Evolutionary conservation across 2,888 invertebrate species (phyloP).

Genomic region (Rhabditophanes sp.): DNA sequence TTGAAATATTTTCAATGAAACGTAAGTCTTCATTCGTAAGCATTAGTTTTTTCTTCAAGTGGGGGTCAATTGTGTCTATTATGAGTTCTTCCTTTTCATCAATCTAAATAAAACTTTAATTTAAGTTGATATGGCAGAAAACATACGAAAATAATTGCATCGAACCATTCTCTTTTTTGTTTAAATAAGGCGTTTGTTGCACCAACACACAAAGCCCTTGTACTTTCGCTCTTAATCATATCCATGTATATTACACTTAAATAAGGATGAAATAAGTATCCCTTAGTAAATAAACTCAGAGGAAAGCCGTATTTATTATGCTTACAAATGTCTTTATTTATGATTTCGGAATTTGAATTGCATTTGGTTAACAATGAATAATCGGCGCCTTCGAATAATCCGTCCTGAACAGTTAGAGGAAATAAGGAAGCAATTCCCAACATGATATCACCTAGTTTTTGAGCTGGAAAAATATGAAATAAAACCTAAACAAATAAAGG

Average conservation of each 20-base stretch:
- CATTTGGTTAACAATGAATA: slow-evolving; percentile 3
- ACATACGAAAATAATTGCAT: slow-evolving; percentile 68
- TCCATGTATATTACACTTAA: slow-evolving; percentile 84
- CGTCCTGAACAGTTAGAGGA: slow-evolving; percentile 54
- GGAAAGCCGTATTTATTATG: slow-evolving; percentile 65
- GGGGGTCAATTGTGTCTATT: slow-evolving; percentile 66
- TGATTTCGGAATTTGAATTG: slow-evolving; percentile 1
- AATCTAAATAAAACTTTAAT: slow-evolving; percentile 11
- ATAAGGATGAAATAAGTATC: slow-evolving; percentile 84
- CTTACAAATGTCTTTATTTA: slow-evolving; percentile 13
- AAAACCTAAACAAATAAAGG: slow-evolving; percentile 54
- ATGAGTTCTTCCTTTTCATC: slow-evolving; percentile 61
- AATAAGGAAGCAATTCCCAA: slow-evolving; percentile 73
- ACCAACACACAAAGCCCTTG: slow-evolving; percentile 63
- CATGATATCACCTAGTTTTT: slow-evolving; percentile 67
- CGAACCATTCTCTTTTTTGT: slow-evolving; percentile 76
- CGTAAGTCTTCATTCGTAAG: slow-evolving; percentile 82
- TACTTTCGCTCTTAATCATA: slow-evolving; percentile 67
- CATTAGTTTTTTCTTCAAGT: slow-evolving; percentile 65
- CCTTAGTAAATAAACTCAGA: slow-evolving; percentile 68
- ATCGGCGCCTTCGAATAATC: slow-evolving; percentile 19
- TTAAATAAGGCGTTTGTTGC: slow-evolving; percentile 97
- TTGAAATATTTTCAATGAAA: slow-evolving; percentile 89
- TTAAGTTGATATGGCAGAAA: too few species aligned
- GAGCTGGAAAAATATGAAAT: slow-evolving; percentile 79